Base-by-base conservation (phyloP, 2,113 vertebrate genomes). In the Mirounga angustirostris region DNA sequence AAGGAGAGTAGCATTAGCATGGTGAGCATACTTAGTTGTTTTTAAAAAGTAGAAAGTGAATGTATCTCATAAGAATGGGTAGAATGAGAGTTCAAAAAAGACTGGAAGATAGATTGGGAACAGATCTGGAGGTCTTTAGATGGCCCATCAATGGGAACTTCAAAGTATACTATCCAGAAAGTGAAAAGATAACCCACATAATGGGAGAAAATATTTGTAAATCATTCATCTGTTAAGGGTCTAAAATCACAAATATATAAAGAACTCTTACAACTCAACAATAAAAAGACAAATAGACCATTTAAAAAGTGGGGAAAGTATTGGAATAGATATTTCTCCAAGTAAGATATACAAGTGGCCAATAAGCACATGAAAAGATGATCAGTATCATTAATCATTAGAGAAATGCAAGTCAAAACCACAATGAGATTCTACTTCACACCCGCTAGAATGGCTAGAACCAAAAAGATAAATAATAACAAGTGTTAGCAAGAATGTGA, bases 291-390 rank as follows among this genome's bases (percentile, higher is more conserved):
- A 85, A 93, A 85, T 58, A 92, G 12, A 28, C 52, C 40, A 93
- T 24, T 91, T 80, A 69, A 85, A 83, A 76, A 81, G 14, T 46
- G 8, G 26, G 4, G 16, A 33, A 40, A 46, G 11, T 78, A 84
- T 65, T 95, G 91, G 13, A 91, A 94, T 52, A 96, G 50, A 83
- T 22, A 79, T 52, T 88, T 83, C 2, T 73, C 46, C 46, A 88
- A 63, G 73, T 56, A 81, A 94, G 65, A 87, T 36, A 78, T 30
- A 56, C 8, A 73, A 58, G 81, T 86, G 36, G 18, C 18, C 54
- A 88, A 78, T 86, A 92, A 81, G 73, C 36, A 92, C 73, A 56
- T 93, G 43, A 86, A 94, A 91, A 94, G 50, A 74, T 85, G 33
- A 63, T 95, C 28, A 61, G n/a, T 90, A 88, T 94, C 14, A 73